A percentile compares a stretch with the other conserved stretches of the same genome.
Evolutionary conservation across 1,140 invertebrate species (phyloP).

Genomic region (Wiebesia pumilae): DNA sequence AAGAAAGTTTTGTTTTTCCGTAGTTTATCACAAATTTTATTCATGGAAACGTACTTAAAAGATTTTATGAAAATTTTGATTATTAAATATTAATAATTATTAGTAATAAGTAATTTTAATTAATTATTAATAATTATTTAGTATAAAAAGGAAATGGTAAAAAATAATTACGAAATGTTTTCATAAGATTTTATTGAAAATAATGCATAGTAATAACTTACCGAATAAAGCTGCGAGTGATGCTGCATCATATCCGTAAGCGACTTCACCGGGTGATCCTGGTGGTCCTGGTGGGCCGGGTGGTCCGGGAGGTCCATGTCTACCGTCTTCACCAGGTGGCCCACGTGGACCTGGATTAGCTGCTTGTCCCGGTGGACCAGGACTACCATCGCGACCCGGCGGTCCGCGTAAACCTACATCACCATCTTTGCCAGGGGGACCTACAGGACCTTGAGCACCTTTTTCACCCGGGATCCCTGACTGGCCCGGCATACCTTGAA

Average conservation of each 20-base stretch:
- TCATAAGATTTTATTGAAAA: neutral
- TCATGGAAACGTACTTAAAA: too few relatives aligned
- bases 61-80: too few relatives aligned
- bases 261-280: slow-evolving; percentile 79
- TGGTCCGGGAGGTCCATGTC: slow-evolving; percentile 80
- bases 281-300: slow-evolving; percentile 78
- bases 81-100: too few relatives aligned
- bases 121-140: neutral
- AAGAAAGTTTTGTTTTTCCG: neutral
- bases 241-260: slow-evolving; percentile 76
- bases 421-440: slow-evolving; percentile 86
- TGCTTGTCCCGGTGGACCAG: slow-evolving; percentile 77
- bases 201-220: slow-evolving; percentile 30
- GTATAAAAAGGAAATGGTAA: too few relatives aligned
- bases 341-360: slow-evolving; percentile 81
- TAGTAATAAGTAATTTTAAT: neutral
- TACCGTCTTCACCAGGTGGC: slow-evolving; percentile 80
- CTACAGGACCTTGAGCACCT: slow-evolving; percentile 78
- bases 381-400: slow-evolving; percentile 66
- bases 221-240: slow-evolving; percentile 82
- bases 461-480: slow-evolving; percentile 78
- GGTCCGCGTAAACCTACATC: slow-evolving; percentile 81
- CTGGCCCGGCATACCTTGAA: slow-evolving; percentile 81
- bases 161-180: too few relatives aligned
- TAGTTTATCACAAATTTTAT: neutral